phyloP scores from a whole-genome alignment of 2,113 vertebrate genomes.

The Lutjanus erythropterus region DNA sequence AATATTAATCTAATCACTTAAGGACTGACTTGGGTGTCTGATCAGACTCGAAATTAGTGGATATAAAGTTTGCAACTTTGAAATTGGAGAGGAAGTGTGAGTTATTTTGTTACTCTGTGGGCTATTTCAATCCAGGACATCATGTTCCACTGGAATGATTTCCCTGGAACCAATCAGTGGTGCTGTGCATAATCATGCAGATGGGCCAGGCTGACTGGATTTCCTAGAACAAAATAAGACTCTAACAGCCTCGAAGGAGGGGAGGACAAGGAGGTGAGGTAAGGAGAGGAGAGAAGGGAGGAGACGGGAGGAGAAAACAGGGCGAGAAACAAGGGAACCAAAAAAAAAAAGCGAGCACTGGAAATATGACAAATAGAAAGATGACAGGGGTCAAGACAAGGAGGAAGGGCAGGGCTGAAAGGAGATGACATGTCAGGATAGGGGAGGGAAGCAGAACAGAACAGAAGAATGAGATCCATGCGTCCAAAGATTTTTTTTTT shows the following conservation, averaged over 20 bases:
- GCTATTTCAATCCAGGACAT: slow-evolving; percentile 66
- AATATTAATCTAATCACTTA: slow-evolving; percentile 61
- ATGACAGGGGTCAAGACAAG: not conserved
- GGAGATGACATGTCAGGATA: slow-evolving; percentile 16
- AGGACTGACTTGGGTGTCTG: slow-evolving; percentile 29
- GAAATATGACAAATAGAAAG: slow-evolving; percentile 22
- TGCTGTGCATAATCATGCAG: slow-evolving; percentile 66
- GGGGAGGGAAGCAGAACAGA: slow-evolving; percentile 3
- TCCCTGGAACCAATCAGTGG: slow-evolving; percentile 65
- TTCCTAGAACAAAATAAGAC: slow-evolving; percentile 60
- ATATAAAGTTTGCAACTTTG: slow-evolving; percentile 57
- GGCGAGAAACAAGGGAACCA: not conserved
- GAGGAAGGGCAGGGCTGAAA: not conserved
- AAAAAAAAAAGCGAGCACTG: not conserved
- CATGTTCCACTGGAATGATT: slow-evolving; percentile 66
- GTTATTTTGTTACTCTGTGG: slow-evolving; percentile 60
- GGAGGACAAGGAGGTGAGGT: slow-evolving; percentile 15
- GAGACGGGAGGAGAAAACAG: not conserved
- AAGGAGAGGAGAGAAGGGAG: not conserved
- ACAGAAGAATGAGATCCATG: not conserved
- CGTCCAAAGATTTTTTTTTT: not conserved
- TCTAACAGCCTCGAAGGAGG: slow-evolving; percentile 19
- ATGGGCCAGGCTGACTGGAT: slow-evolving; percentile 63
- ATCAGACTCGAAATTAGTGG: slow-evolving; percentile 44
- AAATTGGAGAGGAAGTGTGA: slow-evolving; percentile 44